Base-by-base conservation (phyloP, 2,888 invertebrate species). In the Neoaliturus tenellus region DNA sequence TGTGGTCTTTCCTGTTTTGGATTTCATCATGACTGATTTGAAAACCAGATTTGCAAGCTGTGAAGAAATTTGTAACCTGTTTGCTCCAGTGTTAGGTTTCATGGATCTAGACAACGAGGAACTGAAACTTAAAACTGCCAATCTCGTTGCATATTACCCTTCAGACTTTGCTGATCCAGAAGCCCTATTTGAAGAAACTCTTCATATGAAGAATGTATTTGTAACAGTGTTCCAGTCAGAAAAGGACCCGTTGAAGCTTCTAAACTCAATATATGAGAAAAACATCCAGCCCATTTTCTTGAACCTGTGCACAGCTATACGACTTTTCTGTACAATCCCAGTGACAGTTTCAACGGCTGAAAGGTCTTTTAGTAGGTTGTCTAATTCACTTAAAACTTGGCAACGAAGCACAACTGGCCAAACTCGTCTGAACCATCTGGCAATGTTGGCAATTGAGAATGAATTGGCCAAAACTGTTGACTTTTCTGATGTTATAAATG, bases 301-400 rank as follows among this genome's bases (percentile, higher is more conserved):
- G 31, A 80, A 80, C 48, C 35, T 80, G 20, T 80, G 80, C 58
- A 81, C 81, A 28, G 81, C 44, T 39, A 25, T 75, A 75, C 25
- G 75, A 44, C 81, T 81, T 81, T 62, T 81, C 62, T 81, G 67
- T 67, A 81, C 39, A 81, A 81, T 81, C 41, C 67, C 80, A 55
- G 81, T 81, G 62, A 81, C 81, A 35, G 81, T 81, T 39, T 81
- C 81, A 58, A 81, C 25, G 62, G 41, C 62, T 81, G n/a, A n/a
- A n/a, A n/a, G n/a, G n/a, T 44, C 62, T 62, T 62, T 62, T 62
- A 62, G 80, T 58, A 33, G 80, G 35, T 67, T 81, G 67, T 14
- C 67, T 35, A 81, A 67, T 62, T 81, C 44, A 23, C 39, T 81
- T 5, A 81, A 81, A 67, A 81, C 67, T 28, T 81, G 81, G 67